Evolutionary conservation across 2,888 invertebrate genomes (phyloP).

Genomic region (Oxyteleia sp.): DNA sequence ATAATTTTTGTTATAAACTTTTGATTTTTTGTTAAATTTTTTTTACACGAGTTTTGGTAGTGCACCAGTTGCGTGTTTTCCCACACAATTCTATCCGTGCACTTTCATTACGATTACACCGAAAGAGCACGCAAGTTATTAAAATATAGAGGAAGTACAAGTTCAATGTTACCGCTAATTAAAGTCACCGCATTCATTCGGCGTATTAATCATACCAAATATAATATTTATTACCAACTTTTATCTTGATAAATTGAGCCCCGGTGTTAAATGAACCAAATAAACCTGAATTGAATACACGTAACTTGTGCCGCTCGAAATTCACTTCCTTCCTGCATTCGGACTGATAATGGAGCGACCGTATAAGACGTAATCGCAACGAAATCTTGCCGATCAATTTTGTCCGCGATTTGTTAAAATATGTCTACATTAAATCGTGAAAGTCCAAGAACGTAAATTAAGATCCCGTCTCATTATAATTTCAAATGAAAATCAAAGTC

Average conservation of each 20-base stretch:
- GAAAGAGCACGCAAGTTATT: no score
- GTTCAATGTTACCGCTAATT: slow-evolving; percentile 29
- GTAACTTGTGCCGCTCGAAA: slow-evolving; percentile 14
- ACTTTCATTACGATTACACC: no score
- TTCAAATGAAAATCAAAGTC: slow-evolving; percentile 18
- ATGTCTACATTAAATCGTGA: slow-evolving; percentile 26
- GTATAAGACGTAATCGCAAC: slow-evolving; percentile 1
- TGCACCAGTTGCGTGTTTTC: no score
- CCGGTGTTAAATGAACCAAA: slow-evolving; percentile 32
- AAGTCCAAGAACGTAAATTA: slow-evolving; percentile 42
- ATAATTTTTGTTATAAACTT: no score
- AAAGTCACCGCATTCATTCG: not conserved
- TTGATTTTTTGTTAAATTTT: no score
- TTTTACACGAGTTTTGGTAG: no score
- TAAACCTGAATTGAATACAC: slow-evolving; percentile 12
- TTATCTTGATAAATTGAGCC: not conserved
- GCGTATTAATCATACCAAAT: slow-evolving; percentile 2
- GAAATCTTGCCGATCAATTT: slow-evolving; percentile 19
- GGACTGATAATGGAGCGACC: slow-evolving; percentile 21
- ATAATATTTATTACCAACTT: slow-evolving; percentile 4
- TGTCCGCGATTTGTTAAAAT: slow-evolving; percentile 23
- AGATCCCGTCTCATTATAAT: slow-evolving; percentile 40
- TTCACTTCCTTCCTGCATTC: slow-evolving; percentile 36
- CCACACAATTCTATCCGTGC: no score
- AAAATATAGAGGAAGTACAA: slow-evolving; percentile 14